These are phyloP conservation scores for Chaenodraco wilsoni DNA, from an alignment of 2,797 vertebrate species.

Conservation along the genomic window DNA sequence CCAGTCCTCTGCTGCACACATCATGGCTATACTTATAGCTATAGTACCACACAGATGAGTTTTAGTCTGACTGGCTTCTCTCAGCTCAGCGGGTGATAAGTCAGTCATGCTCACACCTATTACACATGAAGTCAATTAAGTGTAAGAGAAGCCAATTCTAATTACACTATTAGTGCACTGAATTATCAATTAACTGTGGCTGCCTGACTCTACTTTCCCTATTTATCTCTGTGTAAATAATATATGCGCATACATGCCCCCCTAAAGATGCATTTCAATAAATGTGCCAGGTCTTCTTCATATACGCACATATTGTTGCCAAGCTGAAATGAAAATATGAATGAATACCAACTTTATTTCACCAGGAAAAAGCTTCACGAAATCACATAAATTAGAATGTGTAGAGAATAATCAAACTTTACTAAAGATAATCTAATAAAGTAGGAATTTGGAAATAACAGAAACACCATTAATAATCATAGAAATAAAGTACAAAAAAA, in stretches of 20 bases:
- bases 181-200: background rate
- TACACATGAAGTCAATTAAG: conserved; percentile 4
- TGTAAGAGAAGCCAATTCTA: background rate
- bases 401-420: background rate
- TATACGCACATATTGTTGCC: background rate
- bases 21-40: conserved; percentile 8
- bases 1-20: background rate
- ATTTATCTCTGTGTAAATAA: conserved; percentile 1
- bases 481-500: background rate
- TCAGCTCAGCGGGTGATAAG: conserved; percentile 2
- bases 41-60: background rate
- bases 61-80: conserved; percentile 12
- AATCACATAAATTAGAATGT: background rate
- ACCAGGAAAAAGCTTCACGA: background rate
- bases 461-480: background rate
- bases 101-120: conserved; percentile 16
- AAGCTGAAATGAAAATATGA: background rate
- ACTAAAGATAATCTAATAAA: background rate
- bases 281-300: background rate
- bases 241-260: background rate
- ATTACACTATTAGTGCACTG: background rate
- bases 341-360: background rate
- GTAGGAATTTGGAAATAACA: background rate
- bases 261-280: background rate
- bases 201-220: background rate